A percentile compares a stretch with the other conserved stretches of the same genome.
Conservation (phyloP, 2,113 vertebrate genomes). For the Montifringilla adamsi region DNA sequence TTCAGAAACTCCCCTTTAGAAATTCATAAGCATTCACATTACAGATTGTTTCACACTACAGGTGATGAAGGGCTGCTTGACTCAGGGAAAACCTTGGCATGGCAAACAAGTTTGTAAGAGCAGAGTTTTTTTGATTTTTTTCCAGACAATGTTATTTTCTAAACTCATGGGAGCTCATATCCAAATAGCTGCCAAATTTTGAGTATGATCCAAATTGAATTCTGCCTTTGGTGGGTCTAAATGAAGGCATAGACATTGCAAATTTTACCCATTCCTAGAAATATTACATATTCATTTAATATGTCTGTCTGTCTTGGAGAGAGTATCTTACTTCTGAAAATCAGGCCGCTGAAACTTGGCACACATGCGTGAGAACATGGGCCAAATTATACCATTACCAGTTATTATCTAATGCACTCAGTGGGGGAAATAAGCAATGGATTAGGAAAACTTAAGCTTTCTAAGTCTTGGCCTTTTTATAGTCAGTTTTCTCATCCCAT, state of each 20-base stretch:
- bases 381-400: constrained; percentile 2
- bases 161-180: background rate
- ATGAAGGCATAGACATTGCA: background rate
- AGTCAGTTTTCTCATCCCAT: background rate
- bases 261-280: background rate
- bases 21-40: background rate
- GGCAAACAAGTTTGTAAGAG: background rate
- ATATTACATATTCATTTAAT: background rate
- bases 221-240: background rate
- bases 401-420: background rate
- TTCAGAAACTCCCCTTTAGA: background rate
- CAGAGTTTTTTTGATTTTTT: background rate
- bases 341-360: background rate
- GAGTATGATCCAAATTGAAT: background rate
- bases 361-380: background rate
- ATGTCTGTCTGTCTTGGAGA: background rate
- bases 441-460: background rate
- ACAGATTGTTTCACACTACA: background rate
- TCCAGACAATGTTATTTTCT: background rate
- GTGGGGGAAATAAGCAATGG: background rate
- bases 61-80: background rate
- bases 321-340: constrained; percentile 5
- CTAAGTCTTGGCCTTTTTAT: background rate
- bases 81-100: background rate
- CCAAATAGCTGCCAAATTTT: background rate